Base-by-base conservation (phyloP, 1,140 invertebrate genomes). In the Pteromalus puparum region DNA sequence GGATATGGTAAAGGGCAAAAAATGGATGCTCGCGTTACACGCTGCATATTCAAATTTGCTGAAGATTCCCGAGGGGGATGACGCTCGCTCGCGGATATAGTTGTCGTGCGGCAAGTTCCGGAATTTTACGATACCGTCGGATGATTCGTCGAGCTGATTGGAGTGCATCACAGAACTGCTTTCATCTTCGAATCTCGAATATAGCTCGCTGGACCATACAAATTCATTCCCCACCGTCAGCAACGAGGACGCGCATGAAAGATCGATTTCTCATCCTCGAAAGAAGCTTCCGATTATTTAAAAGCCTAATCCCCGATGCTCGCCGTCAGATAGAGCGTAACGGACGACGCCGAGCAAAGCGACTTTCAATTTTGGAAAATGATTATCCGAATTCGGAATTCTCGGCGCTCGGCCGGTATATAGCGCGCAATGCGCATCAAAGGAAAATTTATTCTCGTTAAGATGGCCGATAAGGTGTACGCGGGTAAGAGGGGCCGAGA, bases 291-390 rank as follows among this genome's bases (percentile, higher is more conserved):
- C 53, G 46, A 73, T 73, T 30, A 38, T 18, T 81, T 21, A 38
- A 74, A 82, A 74, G 21, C 13, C 10, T 53, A 46, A 82, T 82
- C 18, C 26, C 70, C 46, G 13, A 61, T 2, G n/a, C 24, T 26
- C 24, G 30, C 28, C 42, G 73, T 9, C 21, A 26, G 1, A 53
- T 48, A 83, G 46, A 34, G 26, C 73, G 13, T 67, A 13, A 76
- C 21, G 46, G 9, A 12, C 21, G 72, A 74, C 15, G 26, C 13
- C 4, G 9, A 42, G 61, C 26, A 83, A 77, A 83, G 48, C 68
- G 82, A 61, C 48, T 80, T 84, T 84, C 83, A 84, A 84, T 84
- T 84, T 84, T 53, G 2, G 72, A 80, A 84, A 84, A 84, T 75
- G 83, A 84, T 84, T 84, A 80, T 75, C 53, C 77, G 38, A 84